These are phyloP conservation scores for Podarcis lilfordi DNA, from an alignment of 2,797 vertebrate genomes.

Conservation along the genomic window DNA sequence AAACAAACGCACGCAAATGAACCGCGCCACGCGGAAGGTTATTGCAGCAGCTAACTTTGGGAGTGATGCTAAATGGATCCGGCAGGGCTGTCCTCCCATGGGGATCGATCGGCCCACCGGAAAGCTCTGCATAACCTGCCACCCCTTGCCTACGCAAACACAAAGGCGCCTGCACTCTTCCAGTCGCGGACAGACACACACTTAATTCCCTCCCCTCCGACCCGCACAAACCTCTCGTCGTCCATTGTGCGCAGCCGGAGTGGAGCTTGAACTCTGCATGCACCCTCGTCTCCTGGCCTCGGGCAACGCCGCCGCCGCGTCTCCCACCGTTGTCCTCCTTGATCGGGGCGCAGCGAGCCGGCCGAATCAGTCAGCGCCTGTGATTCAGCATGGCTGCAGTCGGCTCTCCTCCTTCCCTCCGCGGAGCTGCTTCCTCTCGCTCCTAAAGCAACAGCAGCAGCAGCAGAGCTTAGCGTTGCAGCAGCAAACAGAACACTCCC, in stretches of 20 bases:
- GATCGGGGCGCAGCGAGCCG: slow-evolving; percentile 35
- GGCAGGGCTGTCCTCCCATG: not conserved
- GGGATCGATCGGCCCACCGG: not conserved
- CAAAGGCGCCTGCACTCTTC: slow-evolving; percentile 42
- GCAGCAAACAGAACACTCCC: slow-evolving; percentile 57
- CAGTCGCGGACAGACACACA: not conserved
- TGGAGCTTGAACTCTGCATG: slow-evolving; percentile 49
- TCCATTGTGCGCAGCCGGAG: slow-evolving; percentile 74
- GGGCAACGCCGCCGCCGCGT: not conserved
- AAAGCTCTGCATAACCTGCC: not conserved
- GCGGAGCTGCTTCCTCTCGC: slow-evolving; percentile 51
- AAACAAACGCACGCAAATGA: not conserved
- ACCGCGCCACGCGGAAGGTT: not conserved
- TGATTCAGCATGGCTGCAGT: slow-evolving; percentile 70
- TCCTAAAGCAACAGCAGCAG: slow-evolving; percentile 30
- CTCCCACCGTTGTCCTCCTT: not conserved
- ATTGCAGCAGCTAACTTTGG: slow-evolving; percentile 6
- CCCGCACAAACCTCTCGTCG: slow-evolving; percentile 75
- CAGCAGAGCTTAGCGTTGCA: slow-evolving; percentile 54
- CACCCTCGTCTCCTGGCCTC: slow-evolving; percentile 30
- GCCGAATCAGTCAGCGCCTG: slow-evolving; percentile 54
- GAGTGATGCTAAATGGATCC: not conserved
- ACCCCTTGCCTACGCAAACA: slow-evolving; percentile 26
- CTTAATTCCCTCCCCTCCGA: not conserved
- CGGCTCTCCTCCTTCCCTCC: slow-evolving; percentile 46